A percentile compares a stretch with the other conserved stretches of the same genome.
phyloP scores from a whole-genome alignment of 1,140 invertebrate genomes.

The Agrilus planipennis region DNA sequence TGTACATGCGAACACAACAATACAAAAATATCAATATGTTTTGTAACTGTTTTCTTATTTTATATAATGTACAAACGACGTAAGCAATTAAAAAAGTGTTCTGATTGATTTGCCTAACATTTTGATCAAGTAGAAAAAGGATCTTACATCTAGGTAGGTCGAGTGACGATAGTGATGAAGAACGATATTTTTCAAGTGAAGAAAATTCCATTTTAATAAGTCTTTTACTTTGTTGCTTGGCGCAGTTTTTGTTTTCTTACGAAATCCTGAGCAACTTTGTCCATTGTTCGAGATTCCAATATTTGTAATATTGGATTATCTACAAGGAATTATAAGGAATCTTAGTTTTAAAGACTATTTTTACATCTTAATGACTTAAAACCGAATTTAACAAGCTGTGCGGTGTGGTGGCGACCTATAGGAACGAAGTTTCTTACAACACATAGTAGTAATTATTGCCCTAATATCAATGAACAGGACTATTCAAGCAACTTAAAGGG shows the following conservation, averaged over 20 bases:
- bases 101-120: no score
- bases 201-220: background rate
- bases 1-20: no score
- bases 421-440: background rate
- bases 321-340: conserved; percentile 34
- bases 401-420: no score
- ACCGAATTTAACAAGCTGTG: background rate
- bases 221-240: conserved; percentile 40
- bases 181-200: background rate
- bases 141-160: no score
- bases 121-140: no score
- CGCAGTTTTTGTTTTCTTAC: conserved; percentile 70
- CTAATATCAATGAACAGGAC: no score
- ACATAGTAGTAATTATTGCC: background rate
- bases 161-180: background rate
- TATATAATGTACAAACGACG: no score
- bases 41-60: no score
- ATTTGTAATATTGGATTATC: conserved; percentile 76
- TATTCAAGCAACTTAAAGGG: no score
- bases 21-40: no score
- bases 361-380: background rate
- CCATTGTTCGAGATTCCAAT: conserved; percentile 66
- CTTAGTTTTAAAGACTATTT: no score
- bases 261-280: conserved; percentile 80
- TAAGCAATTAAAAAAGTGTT: no score